Base-by-base conservation (phyloP, 2,113 vertebrate species). In the Anolis sagrei region DNA sequence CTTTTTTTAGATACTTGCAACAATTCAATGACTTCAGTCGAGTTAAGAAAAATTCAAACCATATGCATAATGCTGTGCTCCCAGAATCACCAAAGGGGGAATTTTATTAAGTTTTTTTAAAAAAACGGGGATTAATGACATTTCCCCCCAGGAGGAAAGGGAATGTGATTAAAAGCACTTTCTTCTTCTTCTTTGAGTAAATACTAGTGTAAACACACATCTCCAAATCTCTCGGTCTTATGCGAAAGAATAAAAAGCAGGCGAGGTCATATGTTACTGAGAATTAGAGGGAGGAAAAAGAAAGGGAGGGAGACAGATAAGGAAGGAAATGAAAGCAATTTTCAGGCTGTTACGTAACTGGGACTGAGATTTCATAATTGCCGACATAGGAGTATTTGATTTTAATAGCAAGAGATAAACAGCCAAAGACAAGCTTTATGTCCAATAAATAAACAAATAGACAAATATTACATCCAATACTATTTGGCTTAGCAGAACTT, bases 71-170 rank as follows among this genome's bases (percentile, higher is more conserved):
- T 75, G 75, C 34, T 73, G 0, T 13, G 25, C 49, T 32, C 72
- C 61, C 80, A 34, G 1, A 34, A 14, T 62, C 83, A 68, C 34
- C 16, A 81, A 48, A 14, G 82, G 2, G 2, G 36, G 36, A 18
- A 7, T 10, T 76, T 66, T 84, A 84, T 78, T 76, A 89, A 58
- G 14, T 69, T 82, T 76, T 82, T 70, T 81, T 86, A 39, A 1
- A 1, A 39, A 1, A 1, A 83, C 78, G 68, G 93, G 81, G 29
- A 92, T 79, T 90, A 91, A 91, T 86, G 81, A 72, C 54, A 84
- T 81, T 8, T 88, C 89, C 73, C 8, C 72, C 89, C 73, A 83
- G 86, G 95, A 91, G 21, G 68, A 93, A 76, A 85, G 8, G 89
- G 82, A 81, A 44, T 89, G 77, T 0, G 0, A 84, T 0, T 69